Conservation (phyloP, 2,888 invertebrate species). For the Drosophila neonasuta region DNA sequence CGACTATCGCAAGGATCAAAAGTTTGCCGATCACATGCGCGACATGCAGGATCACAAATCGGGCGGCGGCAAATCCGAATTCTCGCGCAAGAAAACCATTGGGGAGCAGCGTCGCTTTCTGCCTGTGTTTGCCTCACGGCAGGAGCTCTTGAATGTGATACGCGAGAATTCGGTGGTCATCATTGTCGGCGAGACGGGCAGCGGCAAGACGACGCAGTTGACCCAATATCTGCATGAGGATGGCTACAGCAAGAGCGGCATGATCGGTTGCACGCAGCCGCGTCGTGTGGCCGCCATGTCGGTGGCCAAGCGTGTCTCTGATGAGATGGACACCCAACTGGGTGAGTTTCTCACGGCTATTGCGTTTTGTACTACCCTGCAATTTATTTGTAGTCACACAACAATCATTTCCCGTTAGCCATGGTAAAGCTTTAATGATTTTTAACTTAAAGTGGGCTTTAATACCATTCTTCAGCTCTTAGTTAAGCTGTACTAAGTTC, state of each 20-base stretch:
- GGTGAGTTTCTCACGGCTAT: slow-evolving; percentile 82
- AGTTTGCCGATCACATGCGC: slow-evolving; percentile 97
- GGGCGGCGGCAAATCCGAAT: slow-evolving; percentile 87
- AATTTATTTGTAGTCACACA: too few species aligned
- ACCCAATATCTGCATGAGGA: slow-evolving; percentile 99
- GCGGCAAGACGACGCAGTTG: slow-evolving; percentile 95
- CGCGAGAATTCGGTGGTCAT: slow-evolving; percentile 96
- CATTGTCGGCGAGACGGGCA: slow-evolving; percentile 89
- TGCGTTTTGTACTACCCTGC: not conserved
- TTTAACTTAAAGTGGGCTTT: too few species aligned
- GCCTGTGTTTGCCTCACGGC: slow-evolving; percentile 97
- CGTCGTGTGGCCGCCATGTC: slow-evolving; percentile 99
- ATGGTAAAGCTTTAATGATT: too few species aligned
- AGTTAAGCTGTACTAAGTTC: too few species aligned
- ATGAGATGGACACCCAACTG: slow-evolving; percentile 96
- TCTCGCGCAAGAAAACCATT: slow-evolving; percentile 92
- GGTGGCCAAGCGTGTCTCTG: slow-evolving; percentile 98
- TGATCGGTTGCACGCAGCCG: slow-evolving; percentile 99
- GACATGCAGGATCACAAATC: slow-evolving; percentile 83
- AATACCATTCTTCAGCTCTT: too few species aligned
- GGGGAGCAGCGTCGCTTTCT: slow-evolving; percentile 94
- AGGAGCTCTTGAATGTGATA: slow-evolving; percentile 94
- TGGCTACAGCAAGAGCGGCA: slow-evolving; percentile 94
- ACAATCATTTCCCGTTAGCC: too few species aligned
- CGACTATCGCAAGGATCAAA: slow-evolving; percentile 96